A percentile compares a stretch with the other conserved stretches of the same genome.
Evolutionary conservation across 2,113 vertebrate species (phyloP).

Genomic region (Thomomys bottae): DNA sequence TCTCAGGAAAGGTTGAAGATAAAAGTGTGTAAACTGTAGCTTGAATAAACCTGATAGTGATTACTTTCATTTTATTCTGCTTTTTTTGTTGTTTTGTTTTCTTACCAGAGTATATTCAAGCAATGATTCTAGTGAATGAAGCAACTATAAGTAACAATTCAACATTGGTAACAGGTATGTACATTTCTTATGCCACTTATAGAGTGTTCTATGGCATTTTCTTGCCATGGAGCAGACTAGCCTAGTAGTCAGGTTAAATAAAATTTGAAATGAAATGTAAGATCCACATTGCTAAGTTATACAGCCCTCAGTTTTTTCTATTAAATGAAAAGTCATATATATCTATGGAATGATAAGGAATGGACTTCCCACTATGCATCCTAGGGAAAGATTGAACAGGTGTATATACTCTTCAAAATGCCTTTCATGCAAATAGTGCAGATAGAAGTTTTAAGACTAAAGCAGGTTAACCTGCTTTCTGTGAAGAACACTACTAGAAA

Average conservation of each 20-base stretch:
- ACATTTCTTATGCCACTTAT: constrained; percentile 39
- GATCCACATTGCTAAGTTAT: constrained; percentile 2
- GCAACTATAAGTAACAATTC: constrained; percentile 79
- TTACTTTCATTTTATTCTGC: constrained; percentile 14
- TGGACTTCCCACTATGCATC: neutral
- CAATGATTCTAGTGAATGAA: constrained; percentile 85
- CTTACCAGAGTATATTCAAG: constrained; percentile 82
- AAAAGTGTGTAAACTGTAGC: constrained; percentile 16
- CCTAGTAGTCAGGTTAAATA: constrained; percentile 31
- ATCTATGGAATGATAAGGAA: neutral
- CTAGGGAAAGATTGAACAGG: constrained; percentile 4
- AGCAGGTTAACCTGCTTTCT: constrained; percentile 26
- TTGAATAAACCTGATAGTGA: constrained; percentile 24
- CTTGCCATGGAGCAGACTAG: constrained; percentile 2
- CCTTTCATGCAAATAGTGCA: neutral
- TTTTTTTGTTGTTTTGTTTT: neutral
- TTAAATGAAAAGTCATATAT: constrained; percentile 45
- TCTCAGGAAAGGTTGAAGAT: neutral
- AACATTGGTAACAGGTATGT: constrained; percentile 79
- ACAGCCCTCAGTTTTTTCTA: constrained; percentile 22
- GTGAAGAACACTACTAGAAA: constrained; percentile 20
- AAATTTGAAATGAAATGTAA: constrained; percentile 40
- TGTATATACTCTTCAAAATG: neutral
- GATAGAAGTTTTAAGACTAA: constrained; percentile 32
- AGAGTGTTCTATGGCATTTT: constrained; percentile 53